Evolutionary conservation across 2,797 vertebrate species (phyloP), one percentile per base, ranked within the genome.

Genomic region (Hirundo rustica): DNA sequence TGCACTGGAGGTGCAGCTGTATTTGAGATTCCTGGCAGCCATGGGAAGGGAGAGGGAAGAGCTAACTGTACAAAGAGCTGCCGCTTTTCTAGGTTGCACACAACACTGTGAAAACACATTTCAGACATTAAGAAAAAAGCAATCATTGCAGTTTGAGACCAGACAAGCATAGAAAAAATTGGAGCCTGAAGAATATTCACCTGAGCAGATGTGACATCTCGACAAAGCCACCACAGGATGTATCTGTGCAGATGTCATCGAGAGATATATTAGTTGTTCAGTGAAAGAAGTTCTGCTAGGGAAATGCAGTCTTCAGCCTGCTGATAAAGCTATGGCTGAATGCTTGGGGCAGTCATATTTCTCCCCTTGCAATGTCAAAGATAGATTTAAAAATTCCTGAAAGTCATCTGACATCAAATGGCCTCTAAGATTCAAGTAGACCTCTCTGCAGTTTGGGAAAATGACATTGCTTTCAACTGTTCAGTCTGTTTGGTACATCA

Each of bases 341-440:
- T 57, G 44, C 89, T 91, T 70, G 65, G 65, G 62, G 34, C 21
- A 90, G 68, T 90, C 65, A 40, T 81, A 64, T 68, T 92, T 92
- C 92, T 89, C 73, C 47, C n/a, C 65, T 83, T 88, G 47, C 44
- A 81, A 51, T 57, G 61, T 73, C 73, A 92, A 84, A 78, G 34
- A 78, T 14, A 73, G 73, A 92, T 93, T 92, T 92, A 34, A 67
- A 94, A 85, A 67, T 74, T 91, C 60, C 74, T 92, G 47, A 71
- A 89, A 89, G 54, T 47, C 73, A 61, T 72, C 42, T 90, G 84
- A 76, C 44, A 89, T 62, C 67, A 95, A 92, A 90, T 36, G 77
- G 74, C 57, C 62, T 65, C 72, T 58, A 75, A 93, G 51, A 70
- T 90, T 7, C 4, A 22, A 36, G n/a, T 19, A 88, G 36, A 47